phyloP scores from a whole-genome alignment of 1,140 invertebrate genomes.

The Onthophagus taurus region DNA sequence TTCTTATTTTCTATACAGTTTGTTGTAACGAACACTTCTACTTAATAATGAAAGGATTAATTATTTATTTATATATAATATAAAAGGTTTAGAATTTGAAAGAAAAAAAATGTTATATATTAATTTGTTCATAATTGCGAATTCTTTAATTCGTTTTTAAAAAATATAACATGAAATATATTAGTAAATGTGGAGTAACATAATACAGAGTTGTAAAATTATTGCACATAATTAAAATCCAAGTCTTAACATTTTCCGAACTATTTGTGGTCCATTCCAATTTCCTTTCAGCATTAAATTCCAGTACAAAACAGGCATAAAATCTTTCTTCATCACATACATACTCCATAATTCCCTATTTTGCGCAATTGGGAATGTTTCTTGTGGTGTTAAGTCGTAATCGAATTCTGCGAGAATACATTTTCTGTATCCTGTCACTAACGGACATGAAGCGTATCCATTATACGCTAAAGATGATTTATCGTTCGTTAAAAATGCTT shows the following conservation, averaged over 20 bases:
- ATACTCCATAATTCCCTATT: constrained; percentile 66
- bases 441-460: constrained; percentile 94
- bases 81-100: no score
- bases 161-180: no score
- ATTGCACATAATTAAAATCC: constrained; percentile 19
- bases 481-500: constrained; percentile 52
- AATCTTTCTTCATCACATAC: constrained; percentile 79
- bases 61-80: no score
- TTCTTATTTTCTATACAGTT: no score
- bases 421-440: constrained; percentile 72
- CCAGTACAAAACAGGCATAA: constrained; percentile 92
- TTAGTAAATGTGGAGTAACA: no score
- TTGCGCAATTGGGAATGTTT: constrained; percentile 92
- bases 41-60: no score
- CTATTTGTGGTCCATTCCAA: constrained; percentile 75
- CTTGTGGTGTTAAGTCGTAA: constrained; percentile 73
- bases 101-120: no score
- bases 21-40: no score
- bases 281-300: constrained; percentile 76
- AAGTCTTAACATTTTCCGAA: constrained; percentile 56
- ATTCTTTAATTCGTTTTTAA: no score
- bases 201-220: no score
- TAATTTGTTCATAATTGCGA: no score
- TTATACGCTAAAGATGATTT: constrained; percentile 53
- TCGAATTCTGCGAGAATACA: constrained; percentile 96